phyloP scores from a whole-genome alignment of 1,140 invertebrate genomes.

The Drosophila navojoa region DNA sequence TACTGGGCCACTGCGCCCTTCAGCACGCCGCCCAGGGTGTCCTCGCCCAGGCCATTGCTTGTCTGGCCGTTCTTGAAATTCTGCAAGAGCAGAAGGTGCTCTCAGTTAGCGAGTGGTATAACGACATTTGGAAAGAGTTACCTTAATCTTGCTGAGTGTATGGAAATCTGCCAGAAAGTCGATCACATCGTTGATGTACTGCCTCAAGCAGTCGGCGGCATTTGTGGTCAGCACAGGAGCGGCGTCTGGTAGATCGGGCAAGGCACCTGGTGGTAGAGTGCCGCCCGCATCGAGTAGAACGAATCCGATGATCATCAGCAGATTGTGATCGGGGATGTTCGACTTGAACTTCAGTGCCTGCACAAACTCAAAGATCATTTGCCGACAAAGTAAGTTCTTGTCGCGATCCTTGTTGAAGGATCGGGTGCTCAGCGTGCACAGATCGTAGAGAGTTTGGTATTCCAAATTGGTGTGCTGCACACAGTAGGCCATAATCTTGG shows the following conservation, averaged over 20 bases:
- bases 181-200: constrained; percentile 95
- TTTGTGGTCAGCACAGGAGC: constrained; percentile 90
- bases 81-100: constrained; percentile 83
- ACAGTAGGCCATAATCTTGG: constrained; percentile 95
- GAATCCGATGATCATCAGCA: constrained; percentile 95
- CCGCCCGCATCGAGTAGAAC: constrained; percentile 90
- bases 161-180: constrained; percentile 99
- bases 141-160: constrained; percentile 98
- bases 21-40: constrained; percentile 96
- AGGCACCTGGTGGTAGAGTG: constrained; percentile 85
- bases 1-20: constrained; percentile 98
- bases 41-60: constrained; percentile 94
- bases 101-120: not conserved
- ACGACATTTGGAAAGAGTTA: constrained; percentile 76
- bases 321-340: constrained; percentile 96
- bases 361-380: constrained; percentile 96
- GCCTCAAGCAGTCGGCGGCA: constrained; percentile 95
- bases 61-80: constrained; percentile 91
- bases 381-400: constrained; percentile 94
- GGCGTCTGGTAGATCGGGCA: constrained; percentile 84
- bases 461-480: constrained; percentile 95
- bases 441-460: constrained; percentile 93
- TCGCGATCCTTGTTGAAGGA: constrained; percentile 96
- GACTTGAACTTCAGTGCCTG: constrained; percentile 98
- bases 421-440: constrained; percentile 95